Evolutionary conservation across 2,113 vertebrate genomes (phyloP).

Genomic region (Merops nubicus): DNA sequence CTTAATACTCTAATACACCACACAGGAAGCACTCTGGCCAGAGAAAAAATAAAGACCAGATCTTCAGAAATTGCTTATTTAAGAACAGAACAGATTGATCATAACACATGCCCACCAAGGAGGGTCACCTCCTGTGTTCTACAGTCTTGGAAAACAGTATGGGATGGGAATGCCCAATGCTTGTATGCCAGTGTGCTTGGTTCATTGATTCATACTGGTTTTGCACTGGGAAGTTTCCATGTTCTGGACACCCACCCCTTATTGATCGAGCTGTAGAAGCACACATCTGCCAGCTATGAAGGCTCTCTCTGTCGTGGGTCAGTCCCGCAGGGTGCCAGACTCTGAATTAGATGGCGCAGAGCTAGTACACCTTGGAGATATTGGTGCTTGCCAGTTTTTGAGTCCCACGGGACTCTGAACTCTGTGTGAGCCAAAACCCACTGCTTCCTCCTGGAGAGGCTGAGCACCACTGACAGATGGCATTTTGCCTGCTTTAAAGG

Average conservation of each 20-base stretch:
- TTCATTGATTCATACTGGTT: background rate
- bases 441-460: background rate
- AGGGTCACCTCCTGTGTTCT: background rate
- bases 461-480: background rate
- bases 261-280: background rate
- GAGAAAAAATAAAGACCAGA: background rate
- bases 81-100: background rate
- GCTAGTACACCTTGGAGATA: background rate
- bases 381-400: background rate
- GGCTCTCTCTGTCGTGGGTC: background rate
- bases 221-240: background rate
- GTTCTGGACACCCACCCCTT: background rate
- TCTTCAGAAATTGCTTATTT: background rate
- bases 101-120: background rate
- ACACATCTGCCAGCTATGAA: background rate
- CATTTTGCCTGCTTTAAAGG: background rate
- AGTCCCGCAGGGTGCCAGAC: background rate
- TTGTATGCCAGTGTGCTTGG: background rate
- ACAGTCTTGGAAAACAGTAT: background rate
- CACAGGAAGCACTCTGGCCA: background rate
- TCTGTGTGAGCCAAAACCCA: background rate
- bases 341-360: background rate
- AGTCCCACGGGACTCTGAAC: background rate
- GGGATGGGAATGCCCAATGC: background rate
- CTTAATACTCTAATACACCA: background rate